Base-by-base conservation (phyloP, 2,797 vertebrate genomes). In the Selene dorsalis region DNA sequence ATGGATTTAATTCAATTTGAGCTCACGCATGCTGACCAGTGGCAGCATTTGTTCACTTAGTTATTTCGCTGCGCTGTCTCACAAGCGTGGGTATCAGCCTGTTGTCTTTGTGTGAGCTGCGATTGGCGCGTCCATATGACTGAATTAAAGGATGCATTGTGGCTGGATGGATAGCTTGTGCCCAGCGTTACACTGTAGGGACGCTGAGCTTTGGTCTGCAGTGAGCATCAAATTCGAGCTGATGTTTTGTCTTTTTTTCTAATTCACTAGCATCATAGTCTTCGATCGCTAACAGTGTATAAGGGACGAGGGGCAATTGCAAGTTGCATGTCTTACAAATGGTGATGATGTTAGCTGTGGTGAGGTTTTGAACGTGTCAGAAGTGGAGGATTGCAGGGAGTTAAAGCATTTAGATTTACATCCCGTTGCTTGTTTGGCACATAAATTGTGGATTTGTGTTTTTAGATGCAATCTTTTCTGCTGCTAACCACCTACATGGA, bases 261-360 rank as follows among this genome's bases (percentile, higher is more conserved):
- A 20, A 20, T 48, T 69, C 62, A 32, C 17, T 47, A 55, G 35
- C 60, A 39, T 64, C 59, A 26, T 16, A 4, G 68, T 63, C 70
- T 83, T 80, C 80, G 68, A 84, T 69, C 53, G 77, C 75, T 69
- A 72, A 77, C 67, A 32, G 60, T 7, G 66, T 62, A 81, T 90
- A 91, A 92, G 91, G 83, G 88, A 79, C 81, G 84, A 84, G 78
- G 35, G 90, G 89, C 83, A 79, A 76, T 93, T 84, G 94, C 91
- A 94, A 94, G 93, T 93, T 95, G 95, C 91, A 93, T 88, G 94
- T 93, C 93, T 92, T 91, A 90, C 84, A 95, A 94, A 95, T 83
- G 84, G 73, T 88, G 87, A 48, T 88, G 87, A 48, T 90, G 83
- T 92, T 93, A 62, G 85, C 79, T 24, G 26, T 59, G 74, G 47